These are phyloP conservation scores for Boleophthalmus pectinirostris DNA, from an alignment of 2,113 vertebrate genomes.

Conservation along the genomic window DNA sequence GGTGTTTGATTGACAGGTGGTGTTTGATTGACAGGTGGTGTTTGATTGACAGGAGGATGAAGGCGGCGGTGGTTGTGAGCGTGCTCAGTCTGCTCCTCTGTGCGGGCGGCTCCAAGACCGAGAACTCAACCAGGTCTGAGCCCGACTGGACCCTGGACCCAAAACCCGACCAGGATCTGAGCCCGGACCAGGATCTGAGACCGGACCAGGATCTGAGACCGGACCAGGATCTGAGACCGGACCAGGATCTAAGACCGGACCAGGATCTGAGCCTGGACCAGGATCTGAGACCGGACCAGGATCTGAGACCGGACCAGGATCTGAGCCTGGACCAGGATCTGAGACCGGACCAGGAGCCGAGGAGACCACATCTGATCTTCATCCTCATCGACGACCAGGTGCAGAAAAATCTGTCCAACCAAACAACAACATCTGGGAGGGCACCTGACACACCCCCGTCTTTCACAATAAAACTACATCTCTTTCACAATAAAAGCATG, in stretches of 20 bases:
- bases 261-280: neutral
- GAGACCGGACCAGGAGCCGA: neutral
- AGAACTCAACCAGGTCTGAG: neutral
- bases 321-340: neutral
- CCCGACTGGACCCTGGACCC: neutral
- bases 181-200: neutral
- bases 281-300: neutral
- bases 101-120: slow-evolving; percentile 77
- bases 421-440: too few relatives aligned
- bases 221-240: neutral
- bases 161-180: neutral
- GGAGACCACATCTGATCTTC: slow-evolving; percentile 88
- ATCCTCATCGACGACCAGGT: slow-evolving; percentile 93
- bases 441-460: too few relatives aligned
- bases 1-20: neutral
- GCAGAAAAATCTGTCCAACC: neutral
- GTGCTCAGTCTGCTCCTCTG: slow-evolving; percentile 80
- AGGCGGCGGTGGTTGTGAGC: slow-evolving; percentile 18
- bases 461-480: too few relatives aligned
- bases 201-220: neutral
- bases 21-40: neutral
- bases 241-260: neutral
- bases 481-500: too few relatives aligned
- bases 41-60: slow-evolving; percentile 36
- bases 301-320: neutral